phyloP scores from a whole-genome alignment of 2,888 invertebrate species.

The Amphipoea oculea region DNA sequence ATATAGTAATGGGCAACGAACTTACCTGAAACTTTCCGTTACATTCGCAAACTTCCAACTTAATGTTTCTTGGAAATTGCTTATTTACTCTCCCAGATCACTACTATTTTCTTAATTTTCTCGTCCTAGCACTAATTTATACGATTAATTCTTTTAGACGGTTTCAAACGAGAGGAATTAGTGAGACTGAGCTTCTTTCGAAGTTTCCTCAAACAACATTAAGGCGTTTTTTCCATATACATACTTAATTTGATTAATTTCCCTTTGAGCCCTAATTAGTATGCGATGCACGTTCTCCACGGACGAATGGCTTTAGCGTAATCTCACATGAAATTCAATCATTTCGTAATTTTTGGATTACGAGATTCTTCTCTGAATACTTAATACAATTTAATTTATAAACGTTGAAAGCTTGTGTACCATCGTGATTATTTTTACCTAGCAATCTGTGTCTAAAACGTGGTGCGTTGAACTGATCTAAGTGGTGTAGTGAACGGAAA shows the following conservation, averaged over 20 bases:
- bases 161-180: conserved; percentile 27
- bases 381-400: conserved; percentile 32
- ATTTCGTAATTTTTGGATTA: conserved; percentile 48
- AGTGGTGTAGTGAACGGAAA: conserved; percentile 78
- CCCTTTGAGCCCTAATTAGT: conserved; percentile 37
- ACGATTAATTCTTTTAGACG: conserved; percentile 14
- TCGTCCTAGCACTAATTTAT: conserved; percentile 7
- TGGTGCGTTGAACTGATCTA: conserved; percentile 80
- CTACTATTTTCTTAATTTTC: conserved; percentile 34
- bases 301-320: conserved; percentile 46
- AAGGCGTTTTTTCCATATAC: conserved; percentile 15
- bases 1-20: conserved; percentile 81
- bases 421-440: conserved; percentile 31
- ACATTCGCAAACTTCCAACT: conserved; percentile 64
- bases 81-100: conserved; percentile 29
- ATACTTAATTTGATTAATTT: conserved; percentile 32
- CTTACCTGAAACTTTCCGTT: conserved; percentile 71
- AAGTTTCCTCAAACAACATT: conserved; percentile 36
- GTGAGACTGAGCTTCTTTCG: conserved; percentile 8
- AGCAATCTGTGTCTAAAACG: conserved; percentile 44
- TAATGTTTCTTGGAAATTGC: conserved; percentile 58
- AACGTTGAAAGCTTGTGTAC: conserved; percentile 16
- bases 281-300: conserved; percentile 37
- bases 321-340: conserved; percentile 57
- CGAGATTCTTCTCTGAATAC: conserved; percentile 12